Evolutionary conservation across 2,888 invertebrate genomes (phyloP).

Genomic region (Meandrusa payeni): DNA sequence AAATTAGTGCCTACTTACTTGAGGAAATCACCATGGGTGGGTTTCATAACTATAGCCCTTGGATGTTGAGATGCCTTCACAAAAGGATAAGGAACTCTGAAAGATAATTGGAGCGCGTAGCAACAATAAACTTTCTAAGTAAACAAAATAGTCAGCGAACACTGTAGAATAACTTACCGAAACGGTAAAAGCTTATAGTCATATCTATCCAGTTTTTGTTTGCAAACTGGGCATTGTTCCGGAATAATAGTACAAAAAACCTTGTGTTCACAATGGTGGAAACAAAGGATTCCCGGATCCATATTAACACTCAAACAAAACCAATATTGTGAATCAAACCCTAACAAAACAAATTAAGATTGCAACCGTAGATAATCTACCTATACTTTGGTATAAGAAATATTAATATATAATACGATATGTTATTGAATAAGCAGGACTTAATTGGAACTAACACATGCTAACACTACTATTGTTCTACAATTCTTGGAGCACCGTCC

Average conservation of each 20-base stretch:
- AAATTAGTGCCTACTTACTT: slow-evolving; percentile 82
- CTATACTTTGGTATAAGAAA: slow-evolving; percentile 1
- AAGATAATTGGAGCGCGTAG: slow-evolving; percentile 61
- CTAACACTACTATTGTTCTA: slow-evolving; percentile 38
- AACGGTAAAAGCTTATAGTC: slow-evolving; percentile 88
- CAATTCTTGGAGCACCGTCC: slow-evolving; percentile 25
- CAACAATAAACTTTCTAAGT: slow-evolving; percentile 47
- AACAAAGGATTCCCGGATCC: slow-evolving; percentile 93
- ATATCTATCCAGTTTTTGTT: slow-evolving; percentile 73
- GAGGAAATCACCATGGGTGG: slow-evolving; percentile 93
- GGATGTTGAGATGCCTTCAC: slow-evolving; percentile 89
- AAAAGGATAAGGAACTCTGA: slow-evolving; percentile 92
- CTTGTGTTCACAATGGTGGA: slow-evolving; percentile 92
- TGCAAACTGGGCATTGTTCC: slow-evolving; percentile 89
- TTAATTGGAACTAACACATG: slow-evolving; percentile 42
- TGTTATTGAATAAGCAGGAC: slow-evolving; percentile 50
- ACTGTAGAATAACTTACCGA: slow-evolving; percentile 69
- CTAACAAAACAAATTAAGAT: slow-evolving; percentile 27
- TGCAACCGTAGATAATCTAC: neutral
- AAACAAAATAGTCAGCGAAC: neutral
- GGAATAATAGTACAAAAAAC: slow-evolving; percentile 92
- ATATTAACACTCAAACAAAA: slow-evolving; percentile 55
- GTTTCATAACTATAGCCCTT: slow-evolving; percentile 91
- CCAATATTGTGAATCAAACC: slow-evolving; percentile 50
- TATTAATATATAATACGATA: slow-evolving; percentile 25